phyloP scores from a whole-genome alignment of 35 echinoderm and acorn worm genomes.

The Nesometra sesokonis region DNA sequence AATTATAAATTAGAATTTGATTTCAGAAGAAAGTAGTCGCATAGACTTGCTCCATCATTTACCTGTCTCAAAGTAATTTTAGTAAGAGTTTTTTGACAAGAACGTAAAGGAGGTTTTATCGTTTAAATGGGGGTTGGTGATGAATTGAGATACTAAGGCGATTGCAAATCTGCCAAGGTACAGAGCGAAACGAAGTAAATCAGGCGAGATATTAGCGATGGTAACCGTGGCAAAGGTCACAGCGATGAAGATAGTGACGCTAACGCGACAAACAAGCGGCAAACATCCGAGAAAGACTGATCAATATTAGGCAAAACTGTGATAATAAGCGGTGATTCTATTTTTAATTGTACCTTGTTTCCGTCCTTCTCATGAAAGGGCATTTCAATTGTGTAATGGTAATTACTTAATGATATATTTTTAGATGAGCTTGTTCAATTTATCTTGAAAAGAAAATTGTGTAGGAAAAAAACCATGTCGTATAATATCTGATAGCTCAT shows the following conservation, averaged over 20 bases:
- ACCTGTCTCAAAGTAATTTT: not conserved
- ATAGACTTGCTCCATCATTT: not conserved
- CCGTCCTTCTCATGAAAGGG: not conserved
- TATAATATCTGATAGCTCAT: no score
- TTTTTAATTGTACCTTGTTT: not conserved
- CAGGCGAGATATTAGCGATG: not conserved
- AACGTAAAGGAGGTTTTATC: not conserved
- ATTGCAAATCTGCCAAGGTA: not conserved
- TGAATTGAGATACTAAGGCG: not conserved
- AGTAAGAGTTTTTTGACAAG: not conserved
- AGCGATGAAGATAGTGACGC: not conserved
- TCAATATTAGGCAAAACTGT: not conserved
- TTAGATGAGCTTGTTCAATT: no score
- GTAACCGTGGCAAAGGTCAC: not conserved
- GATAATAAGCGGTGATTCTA: not conserved
- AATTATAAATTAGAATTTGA: not conserved
- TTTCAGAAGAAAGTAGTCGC: not conserved
- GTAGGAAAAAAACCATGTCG: no score
- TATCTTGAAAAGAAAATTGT: no score
- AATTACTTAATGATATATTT: no score
- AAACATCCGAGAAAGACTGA: not conserved
- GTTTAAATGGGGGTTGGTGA: not conserved
- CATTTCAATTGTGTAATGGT: not conserved
- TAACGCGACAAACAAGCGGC: not conserved
- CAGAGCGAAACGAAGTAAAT: not conserved